Conservation (phyloP, 2,888 invertebrate genomes). For the Sinodicranocentrus sp. region DNA sequence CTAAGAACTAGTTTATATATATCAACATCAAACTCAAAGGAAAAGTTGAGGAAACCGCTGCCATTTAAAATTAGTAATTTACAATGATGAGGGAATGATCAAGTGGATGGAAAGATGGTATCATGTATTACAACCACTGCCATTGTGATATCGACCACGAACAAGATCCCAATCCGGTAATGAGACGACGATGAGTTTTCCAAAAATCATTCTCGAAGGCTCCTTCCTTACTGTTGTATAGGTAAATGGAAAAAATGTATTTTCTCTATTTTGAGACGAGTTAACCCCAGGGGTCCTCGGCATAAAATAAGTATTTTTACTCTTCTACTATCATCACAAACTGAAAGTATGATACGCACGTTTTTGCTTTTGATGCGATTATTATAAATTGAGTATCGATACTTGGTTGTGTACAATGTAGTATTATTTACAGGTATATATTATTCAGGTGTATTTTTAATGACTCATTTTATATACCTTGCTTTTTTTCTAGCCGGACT, state of each 20-base stretch:
- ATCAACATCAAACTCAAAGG: no score
- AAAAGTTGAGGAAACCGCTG: neutral
- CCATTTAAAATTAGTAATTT: constrained; percentile 8
- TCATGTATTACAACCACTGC: no score
- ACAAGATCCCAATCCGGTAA: constrained; percentile 27
- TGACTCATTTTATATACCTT: constrained; percentile 11
- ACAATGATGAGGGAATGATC: constrained; percentile 11
- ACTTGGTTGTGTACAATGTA: constrained; percentile 10
- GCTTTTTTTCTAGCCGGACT: neutral
- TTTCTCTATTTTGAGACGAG: constrained; percentile 32
- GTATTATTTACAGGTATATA: no score
- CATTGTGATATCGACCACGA: no score
- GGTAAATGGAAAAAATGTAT: constrained; percentile 3
- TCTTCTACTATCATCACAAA: neutral
- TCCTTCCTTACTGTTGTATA: neutral
- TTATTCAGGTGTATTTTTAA: constrained; percentile 7
- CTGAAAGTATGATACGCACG: constrained; percentile 16
- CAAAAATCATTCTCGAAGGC: constrained; percentile 13
- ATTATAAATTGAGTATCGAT: constrained; percentile 12
- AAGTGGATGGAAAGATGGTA: no score
- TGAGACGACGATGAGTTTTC: constrained; percentile 30
- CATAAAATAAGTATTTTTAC: constrained; percentile 8
- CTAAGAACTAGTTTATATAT: no score
- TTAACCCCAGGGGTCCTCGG: constrained; percentile 30
- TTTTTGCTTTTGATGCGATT: constrained; percentile 1